A percentile compares a stretch with the other conserved stretches of the same genome.
Conservation (phyloP, 2,113 vertebrate species). For the Gnathonemus longibarbis region DNA sequence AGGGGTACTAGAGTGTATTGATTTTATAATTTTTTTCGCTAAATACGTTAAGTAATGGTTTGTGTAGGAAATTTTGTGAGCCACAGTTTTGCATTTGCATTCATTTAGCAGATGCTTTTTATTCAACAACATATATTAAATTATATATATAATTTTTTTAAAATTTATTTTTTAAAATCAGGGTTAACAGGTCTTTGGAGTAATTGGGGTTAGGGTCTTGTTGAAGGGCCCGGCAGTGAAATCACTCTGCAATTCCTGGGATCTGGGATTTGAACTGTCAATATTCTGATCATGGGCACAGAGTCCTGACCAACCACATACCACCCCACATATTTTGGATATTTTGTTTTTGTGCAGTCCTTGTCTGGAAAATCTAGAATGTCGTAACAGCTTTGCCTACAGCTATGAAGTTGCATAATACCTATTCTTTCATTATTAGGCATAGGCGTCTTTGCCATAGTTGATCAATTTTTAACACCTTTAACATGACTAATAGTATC, state of each 20-base stretch:
- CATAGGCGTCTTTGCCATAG: neutral
- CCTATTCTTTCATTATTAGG: neutral
- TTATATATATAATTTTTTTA: too few species aligned
- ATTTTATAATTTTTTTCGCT: neutral
- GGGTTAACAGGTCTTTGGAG: neutral
- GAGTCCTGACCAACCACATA: neutral
- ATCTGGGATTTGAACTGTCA: neutral
- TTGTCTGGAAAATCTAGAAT: constrained; percentile 5
- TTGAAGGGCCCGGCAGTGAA: neutral
- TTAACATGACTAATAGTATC: neutral
- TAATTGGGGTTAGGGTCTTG: neutral
- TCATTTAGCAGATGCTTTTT: too few species aligned
- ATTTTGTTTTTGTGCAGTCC: neutral
- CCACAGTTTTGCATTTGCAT: neutral
- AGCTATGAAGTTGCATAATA: neutral
- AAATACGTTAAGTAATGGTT: neutral
- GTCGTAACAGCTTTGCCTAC: neutral
- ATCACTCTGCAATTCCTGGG: neutral
- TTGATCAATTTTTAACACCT: neutral
- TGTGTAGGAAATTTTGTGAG: neutral
- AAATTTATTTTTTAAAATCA: too few species aligned
- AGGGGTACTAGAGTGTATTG: neutral
- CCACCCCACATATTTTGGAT: neutral
- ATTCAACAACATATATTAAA: too few species aligned
- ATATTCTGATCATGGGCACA: neutral